Conservation (phyloP, 2,888 invertebrate genomes). For the Aphodius granarius region DNA sequence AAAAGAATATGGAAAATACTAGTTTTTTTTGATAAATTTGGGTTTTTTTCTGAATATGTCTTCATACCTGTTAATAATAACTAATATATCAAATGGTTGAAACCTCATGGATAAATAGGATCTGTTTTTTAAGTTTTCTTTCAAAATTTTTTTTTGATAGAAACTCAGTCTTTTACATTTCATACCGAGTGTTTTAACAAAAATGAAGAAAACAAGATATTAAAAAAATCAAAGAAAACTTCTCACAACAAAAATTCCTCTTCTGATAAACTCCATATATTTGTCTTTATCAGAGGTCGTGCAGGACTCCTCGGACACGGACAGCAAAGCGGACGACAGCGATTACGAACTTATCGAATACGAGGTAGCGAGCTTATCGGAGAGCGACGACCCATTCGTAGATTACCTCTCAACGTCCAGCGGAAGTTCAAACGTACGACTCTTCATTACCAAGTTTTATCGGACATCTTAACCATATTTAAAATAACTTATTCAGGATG, state of each 20-base stretch:
- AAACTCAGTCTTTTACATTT: too few relatives aligned
- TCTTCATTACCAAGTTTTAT: not conserved
- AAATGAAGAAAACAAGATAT: too few relatives aligned
- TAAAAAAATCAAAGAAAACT: not conserved
- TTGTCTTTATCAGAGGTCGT: constrained; percentile 51
- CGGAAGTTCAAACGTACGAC: constrained; percentile 46
- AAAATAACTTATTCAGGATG: constrained; percentile 3
- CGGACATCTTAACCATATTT: not conserved
- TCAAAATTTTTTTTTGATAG: too few relatives aligned
- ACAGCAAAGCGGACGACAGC: constrained; percentile 38
- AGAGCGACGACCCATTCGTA: constrained; percentile 18
- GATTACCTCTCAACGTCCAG: constrained; percentile 3
- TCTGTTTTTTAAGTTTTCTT: too few relatives aligned
- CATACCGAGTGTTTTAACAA: too few relatives aligned
- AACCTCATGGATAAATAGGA: too few relatives aligned
- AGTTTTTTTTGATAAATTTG: too few relatives aligned
- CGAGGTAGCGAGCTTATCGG: constrained; percentile 53
- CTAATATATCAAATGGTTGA: too few relatives aligned
- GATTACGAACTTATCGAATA: constrained; percentile 43
- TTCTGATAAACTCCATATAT: too few relatives aligned
- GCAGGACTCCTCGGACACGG: constrained; percentile 51
- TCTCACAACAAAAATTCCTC: not conserved
- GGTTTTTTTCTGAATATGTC: too few relatives aligned
- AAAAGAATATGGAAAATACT: too few relatives aligned
- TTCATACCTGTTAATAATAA: too few relatives aligned